Conservation (phyloP, 1,140 invertebrate species). For the Thaumetopoea pityocampa region DNA sequence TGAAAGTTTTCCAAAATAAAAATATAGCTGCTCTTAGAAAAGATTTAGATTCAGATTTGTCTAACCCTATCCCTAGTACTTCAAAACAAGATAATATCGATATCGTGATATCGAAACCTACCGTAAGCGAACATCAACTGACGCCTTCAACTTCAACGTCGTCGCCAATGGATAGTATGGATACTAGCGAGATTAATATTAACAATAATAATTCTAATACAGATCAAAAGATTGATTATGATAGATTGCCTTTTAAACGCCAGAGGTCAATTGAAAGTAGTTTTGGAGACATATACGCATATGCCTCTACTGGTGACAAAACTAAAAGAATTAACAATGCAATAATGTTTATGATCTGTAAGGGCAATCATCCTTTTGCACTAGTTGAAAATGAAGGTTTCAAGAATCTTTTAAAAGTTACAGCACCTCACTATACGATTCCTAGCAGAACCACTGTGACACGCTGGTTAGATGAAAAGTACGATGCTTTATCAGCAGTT, state of each 20-base stretch:
- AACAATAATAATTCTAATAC: too few relatives aligned
- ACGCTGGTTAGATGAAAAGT: conserved; percentile 43
- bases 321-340: conserved; percentile 2
- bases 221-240: too few relatives aligned
- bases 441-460: conserved; percentile 34
- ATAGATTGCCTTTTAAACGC: conserved; percentile 18
- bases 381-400: conserved; percentile 60
- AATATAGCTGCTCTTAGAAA: too few relatives aligned
- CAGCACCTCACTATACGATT: conserved; percentile 47
- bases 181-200: too few relatives aligned
- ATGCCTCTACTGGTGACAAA: conserved; percentile 12
- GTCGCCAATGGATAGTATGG: too few relatives aligned
- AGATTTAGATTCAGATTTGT: too few relatives aligned
- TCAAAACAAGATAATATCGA: too few relatives aligned
- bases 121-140: too few relatives aligned
- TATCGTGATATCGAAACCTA: too few relatives aligned
- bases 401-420: conserved; percentile 39
- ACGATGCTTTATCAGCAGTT: conserved; percentile 29
- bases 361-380: conserved; percentile 42
- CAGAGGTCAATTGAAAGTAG: conserved; percentile 14
- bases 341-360: conserved; percentile 12
- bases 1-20: too few relatives aligned
- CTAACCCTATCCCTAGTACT: too few relatives aligned
- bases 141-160: too few relatives aligned
- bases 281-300: conserved; percentile 15